Evolutionary conservation across 2,888 invertebrate genomes (phyloP).

Genomic region (Acanthosoma haemorrhoidale): DNA sequence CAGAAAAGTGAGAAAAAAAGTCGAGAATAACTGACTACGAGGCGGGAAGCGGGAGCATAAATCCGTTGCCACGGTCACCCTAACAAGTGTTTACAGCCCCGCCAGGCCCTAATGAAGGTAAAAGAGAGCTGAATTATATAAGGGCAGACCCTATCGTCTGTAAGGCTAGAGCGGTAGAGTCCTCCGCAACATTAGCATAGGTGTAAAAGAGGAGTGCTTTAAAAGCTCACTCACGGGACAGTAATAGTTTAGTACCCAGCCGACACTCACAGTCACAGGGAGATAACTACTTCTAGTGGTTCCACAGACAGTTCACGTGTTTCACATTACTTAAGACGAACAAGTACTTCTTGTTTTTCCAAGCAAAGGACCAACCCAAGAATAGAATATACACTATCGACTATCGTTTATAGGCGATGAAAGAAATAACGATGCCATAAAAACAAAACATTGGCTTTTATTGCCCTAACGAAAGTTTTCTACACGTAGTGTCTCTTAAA

Average conservation of each 20-base stretch:
- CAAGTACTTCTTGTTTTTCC: too few relatives aligned
- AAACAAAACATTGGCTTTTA: too few relatives aligned
- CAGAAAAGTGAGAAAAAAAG: neutral
- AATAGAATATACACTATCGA: too few relatives aligned
- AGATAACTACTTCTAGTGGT: neutral
- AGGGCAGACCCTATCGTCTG: neutral
- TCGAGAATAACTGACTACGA: neutral
- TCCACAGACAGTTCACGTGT: neutral
- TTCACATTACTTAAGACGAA: too few relatives aligned
- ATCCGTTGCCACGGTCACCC: slow-evolving; percentile 13
- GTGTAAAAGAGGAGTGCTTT: neutral
- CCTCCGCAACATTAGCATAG: neutral
- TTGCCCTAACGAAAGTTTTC: too few relatives aligned
- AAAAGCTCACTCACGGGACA: too few relatives aligned
- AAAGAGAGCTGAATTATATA: neutral
- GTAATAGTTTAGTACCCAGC: neutral
- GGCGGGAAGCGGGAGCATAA: neutral
- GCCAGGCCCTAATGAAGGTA: neutral
- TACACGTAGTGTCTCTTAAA: too few relatives aligned
- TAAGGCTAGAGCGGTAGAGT: too few relatives aligned
- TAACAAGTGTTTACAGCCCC: slow-evolving; percentile 18
- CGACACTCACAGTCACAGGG: neutral
- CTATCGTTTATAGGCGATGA: too few relatives aligned
- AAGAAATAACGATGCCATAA: too few relatives aligned
- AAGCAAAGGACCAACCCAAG: too few relatives aligned